These are phyloP conservation scores for Zoanthus solanderi DNA, from an alignment of 92 coral and sea anemone genomes.

Conservation along the genomic window DNA sequence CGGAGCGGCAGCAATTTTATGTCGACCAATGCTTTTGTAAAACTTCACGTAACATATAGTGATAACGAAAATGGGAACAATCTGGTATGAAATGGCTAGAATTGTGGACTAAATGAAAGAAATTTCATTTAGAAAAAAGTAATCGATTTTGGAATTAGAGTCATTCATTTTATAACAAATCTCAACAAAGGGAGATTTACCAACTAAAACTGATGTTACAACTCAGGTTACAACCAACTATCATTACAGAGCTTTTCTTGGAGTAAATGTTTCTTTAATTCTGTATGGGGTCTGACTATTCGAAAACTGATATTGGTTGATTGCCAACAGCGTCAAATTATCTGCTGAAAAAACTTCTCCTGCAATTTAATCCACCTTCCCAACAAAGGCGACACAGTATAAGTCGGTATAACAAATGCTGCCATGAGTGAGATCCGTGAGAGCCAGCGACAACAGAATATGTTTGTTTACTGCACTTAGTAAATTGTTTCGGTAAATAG, in stretches of 20 bases:
- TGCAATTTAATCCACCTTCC: not conserved
- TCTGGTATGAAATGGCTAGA: not conserved
- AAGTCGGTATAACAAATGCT: not conserved
- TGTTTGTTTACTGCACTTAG: not conserved
- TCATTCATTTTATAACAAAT: too few species aligned
- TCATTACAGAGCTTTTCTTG: not conserved
- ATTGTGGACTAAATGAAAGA: not conserved
- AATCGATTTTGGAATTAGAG: too few species aligned
- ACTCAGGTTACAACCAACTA: not conserved
- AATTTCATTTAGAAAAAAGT: too few species aligned
- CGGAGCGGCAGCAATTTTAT: not conserved
- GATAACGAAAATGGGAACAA: not conserved
- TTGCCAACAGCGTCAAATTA: not conserved
- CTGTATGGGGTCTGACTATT: not conserved
- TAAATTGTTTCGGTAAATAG: not conserved
- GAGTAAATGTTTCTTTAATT: too few species aligned
- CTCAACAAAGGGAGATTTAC: not conserved
- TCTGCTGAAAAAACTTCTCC: not conserved
- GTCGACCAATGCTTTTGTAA: not conserved
- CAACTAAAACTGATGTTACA: not conserved
- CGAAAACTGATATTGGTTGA: not conserved
- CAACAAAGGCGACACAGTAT: not conserved
- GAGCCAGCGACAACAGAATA: not conserved
- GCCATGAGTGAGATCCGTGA: not conserved
- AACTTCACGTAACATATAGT: not conserved